Percentiles rank a stretch among this genome's conserved stretches.
phyloP scores from a whole-genome alignment of 1,140 invertebrate species.

The Philotrypesis tridentata region DNA sequence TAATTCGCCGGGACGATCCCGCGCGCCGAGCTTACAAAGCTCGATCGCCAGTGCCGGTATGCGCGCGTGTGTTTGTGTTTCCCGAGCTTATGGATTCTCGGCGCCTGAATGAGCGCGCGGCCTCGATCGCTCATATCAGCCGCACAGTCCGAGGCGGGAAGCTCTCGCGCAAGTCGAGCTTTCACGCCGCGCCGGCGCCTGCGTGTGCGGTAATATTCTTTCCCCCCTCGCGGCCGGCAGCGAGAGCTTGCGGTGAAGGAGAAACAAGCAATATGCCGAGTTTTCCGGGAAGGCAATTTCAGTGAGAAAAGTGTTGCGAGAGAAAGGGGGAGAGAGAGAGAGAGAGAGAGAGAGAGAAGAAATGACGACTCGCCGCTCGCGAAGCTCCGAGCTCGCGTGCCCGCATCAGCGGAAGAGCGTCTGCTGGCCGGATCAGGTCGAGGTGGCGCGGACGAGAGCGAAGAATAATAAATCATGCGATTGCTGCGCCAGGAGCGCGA shows the following conservation, averaged over 20 bases:
- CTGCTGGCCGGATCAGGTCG: slow-evolving; percentile 44
- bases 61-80: not conserved
- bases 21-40: not conserved
- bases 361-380: not conserved
- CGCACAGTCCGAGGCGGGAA: not conserved
- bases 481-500: slow-evolving; percentile 3
- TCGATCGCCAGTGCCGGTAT: not conserved
- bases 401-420: slow-evolving; percentile 34
- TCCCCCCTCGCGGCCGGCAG: too few relatives aligned
- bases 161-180: not conserved
- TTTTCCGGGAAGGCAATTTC: too few relatives aligned
- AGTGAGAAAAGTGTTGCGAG: too few relatives aligned
- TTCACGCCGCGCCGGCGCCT: not conserved
- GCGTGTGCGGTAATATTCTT: too few relatives aligned
- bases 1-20: not conserved
- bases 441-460: not conserved
- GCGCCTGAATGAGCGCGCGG: not conserved
- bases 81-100: not conserved
- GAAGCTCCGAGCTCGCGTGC: slow-evolving; percentile 17
- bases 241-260: too few relatives aligned
- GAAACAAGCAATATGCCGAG: too few relatives aligned
- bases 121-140: not conserved
- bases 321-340: too few relatives aligned
- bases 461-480: slow-evolving; percentile 12
- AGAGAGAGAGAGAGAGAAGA: too few relatives aligned